Evolutionary conservation across 2,113 vertebrate genomes (phyloP), one percentile per base, ranked within the genome.

Genomic region (Ctenodactylus gundi): DNA sequence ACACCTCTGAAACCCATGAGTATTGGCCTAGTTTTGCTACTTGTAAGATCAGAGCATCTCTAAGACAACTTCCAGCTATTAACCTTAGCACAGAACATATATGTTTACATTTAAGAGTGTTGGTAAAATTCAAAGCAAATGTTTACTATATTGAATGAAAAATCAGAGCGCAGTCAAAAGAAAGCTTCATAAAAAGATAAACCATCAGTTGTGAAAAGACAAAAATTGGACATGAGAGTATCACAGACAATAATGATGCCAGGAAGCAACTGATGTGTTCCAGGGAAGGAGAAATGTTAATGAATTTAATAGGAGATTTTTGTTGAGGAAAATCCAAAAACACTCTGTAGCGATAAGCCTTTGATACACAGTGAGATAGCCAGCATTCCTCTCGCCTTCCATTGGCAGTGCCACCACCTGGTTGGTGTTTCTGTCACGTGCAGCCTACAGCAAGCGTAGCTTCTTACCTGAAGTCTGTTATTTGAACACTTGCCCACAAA

Each of bases 111-210:
- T 89, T 95, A 55, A 49, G 39, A 85, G 34, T 10, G 18, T 85
- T 39, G 21, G 81, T 88, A 85, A 92, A 81, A 64, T 85, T 95
- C 12, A 88, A 85, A 77, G 20, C 39, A 72, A 86, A 53, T 81
- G 14, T 84, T 77, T 82, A 76, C 57, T 88, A 10, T 89, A 53
- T 36, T 73, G 21, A 93, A 55, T 39, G 20, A 85, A 75, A 25
- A 44, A 88, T 77, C 53, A 89, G 14, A 88, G 49, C 29, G 11
- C 68, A 64, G 36, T 82, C 4, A 78, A 31, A 94, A 91, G n/a
- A 83, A 1, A 94, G 84, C 84, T 85, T 92, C 76, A 73, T 72
- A 41, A 29, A 88, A 92, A 92, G 9, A 18, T 60, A 0, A 51
- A 81, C 67, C 53, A 81, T n/a, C 20, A 91, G 41, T 70, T 72